Evolutionary conservation across 2,888 invertebrate species (phyloP).

Genomic region (Coelogynopora nodosa): DNA sequence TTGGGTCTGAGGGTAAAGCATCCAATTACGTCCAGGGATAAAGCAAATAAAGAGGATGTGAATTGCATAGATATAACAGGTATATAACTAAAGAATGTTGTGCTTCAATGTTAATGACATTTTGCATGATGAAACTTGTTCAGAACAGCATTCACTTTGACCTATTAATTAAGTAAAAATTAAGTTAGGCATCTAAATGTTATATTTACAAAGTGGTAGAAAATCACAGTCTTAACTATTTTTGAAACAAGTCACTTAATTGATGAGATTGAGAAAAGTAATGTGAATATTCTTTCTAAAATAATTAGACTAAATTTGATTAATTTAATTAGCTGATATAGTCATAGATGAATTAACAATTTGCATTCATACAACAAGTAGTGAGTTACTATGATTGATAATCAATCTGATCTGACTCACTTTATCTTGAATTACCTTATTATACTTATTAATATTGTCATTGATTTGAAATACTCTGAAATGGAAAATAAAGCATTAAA

Average conservation of each 20-base stretch:
- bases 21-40: no score
- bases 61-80: no score
- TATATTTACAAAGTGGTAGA: neutral
- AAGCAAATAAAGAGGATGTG: no score
- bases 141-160: neutral
- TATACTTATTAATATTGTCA: neutral
- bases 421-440: neutral
- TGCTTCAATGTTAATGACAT: neutral
- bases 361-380: neutral
- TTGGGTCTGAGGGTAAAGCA: no score
- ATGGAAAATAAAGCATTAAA: neutral
- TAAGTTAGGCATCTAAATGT: neutral
- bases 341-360: neutral
- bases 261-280: neutral
- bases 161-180: no score
- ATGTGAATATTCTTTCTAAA: neutral
- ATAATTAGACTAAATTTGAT: neutral
- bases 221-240: neutral
- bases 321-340: no score
- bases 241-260: neutral
- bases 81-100: no score
- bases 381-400: neutral
- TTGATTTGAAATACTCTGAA: neutral
- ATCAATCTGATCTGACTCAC: neutral
- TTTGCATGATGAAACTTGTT: neutral